Evolutionary conservation across 1,140 invertebrate genomes (phyloP).

Genomic region (Bombus waltoni): DNA sequence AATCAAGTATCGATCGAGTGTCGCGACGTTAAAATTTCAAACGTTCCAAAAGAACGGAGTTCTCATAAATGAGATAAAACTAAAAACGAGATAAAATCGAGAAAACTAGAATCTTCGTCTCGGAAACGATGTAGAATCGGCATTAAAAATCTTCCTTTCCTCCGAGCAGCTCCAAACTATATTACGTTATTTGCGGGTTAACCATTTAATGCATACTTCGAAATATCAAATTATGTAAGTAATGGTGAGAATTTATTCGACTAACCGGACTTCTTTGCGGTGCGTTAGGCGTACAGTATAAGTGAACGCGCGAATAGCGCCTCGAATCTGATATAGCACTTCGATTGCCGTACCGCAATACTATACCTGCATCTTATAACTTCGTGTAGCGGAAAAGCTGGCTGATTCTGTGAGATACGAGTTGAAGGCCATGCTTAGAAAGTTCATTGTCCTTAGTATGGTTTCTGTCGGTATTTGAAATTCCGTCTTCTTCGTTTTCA

Average conservation of each 20-base stretch:
- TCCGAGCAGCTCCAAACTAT: background rate
- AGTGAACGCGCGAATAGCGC: background rate
- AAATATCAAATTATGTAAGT: background rate
- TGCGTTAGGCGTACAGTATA: background rate
- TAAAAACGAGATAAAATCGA: no score
- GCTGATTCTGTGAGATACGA: constrained; percentile 67
- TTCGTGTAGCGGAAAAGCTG: constrained; percentile 61
- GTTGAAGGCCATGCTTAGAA: constrained; percentile 74
- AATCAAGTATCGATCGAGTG: no score
- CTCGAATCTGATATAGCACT: constrained; percentile 6
- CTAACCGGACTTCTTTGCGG: background rate
- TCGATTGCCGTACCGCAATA: background rate
- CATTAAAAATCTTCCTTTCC: no score
- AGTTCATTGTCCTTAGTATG: constrained; percentile 73
- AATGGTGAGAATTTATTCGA: background rate
- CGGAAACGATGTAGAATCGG: no score
- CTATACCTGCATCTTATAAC: background rate
- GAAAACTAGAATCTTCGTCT: no score
- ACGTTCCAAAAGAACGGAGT: no score
- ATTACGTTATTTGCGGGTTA: background rate
- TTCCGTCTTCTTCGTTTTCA: background rate
- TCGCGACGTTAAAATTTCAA: no score
- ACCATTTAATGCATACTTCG: background rate
- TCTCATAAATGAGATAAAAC: no score
- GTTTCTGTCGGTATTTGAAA: constrained; percentile 1